Evolutionary conservation across 2,888 invertebrate genomes (phyloP).

Genomic region (Cerastoderma edule): DNA sequence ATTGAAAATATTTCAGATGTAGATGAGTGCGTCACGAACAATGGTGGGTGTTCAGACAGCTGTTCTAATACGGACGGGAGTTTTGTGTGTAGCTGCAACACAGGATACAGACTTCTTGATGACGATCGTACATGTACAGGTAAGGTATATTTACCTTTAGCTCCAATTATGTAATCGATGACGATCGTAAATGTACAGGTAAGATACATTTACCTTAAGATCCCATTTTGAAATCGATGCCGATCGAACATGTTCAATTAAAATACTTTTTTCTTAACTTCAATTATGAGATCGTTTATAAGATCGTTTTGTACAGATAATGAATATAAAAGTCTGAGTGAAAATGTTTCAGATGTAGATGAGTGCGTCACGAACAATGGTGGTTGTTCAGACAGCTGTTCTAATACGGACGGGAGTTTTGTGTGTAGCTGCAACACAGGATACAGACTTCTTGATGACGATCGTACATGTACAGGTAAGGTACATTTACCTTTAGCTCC

Average conservation of each 20-base stretch:
- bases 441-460: neutral
- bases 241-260: no score
- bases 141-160: neutral
- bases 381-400: conserved; percentile 13
- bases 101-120: conserved; percentile 12
- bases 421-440: conserved; percentile 15
- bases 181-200: neutral
- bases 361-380: conserved; percentile 9
- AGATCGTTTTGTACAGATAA: neutral
- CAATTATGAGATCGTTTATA: neutral
- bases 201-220: neutral
- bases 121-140: neutral
- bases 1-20: no score
- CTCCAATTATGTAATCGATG: neutral
- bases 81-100: conserved; percentile 25
- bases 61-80: conserved; percentile 27
- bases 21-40: neutral
- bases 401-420: conserved; percentile 8
- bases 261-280: no score
- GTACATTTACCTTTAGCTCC: neutral
- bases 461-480: conserved; percentile 12
- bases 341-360: neutral
- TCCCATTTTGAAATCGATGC: neutral
- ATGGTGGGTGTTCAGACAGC: conserved; percentile 21
- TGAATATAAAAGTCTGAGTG: neutral